phyloP scores from a whole-genome alignment of 2,797 vertebrate genomes.

The Threskiornis aethiopicus region DNA sequence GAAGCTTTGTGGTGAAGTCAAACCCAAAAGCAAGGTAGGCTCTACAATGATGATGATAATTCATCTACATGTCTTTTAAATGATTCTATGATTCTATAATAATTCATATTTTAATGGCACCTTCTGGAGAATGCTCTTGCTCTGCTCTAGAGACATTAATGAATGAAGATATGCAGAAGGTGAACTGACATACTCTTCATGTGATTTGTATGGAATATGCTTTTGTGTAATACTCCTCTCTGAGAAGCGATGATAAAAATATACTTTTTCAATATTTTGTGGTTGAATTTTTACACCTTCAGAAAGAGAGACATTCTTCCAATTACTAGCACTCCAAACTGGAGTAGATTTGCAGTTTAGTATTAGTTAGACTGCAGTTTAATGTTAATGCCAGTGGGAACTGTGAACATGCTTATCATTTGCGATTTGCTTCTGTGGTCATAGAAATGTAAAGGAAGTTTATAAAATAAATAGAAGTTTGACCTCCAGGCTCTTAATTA shows the following conservation, averaged over 20 bases:
- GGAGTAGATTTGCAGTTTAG: not conserved
- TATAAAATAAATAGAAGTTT: not conserved
- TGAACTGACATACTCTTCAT: not conserved
- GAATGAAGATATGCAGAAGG: not conserved
- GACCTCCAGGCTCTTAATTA: not conserved
- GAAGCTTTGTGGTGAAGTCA: constrained; percentile 93
- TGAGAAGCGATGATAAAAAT: not conserved
- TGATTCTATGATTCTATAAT: not conserved
- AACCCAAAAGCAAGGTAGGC: constrained; percentile 91
- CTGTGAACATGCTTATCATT: not conserved
- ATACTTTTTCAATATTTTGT: not conserved
- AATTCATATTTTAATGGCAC: not conserved
- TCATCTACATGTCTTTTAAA: not conserved
- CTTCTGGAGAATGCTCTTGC: not conserved
- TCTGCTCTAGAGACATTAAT: not conserved
- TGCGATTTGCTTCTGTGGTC: not conserved
- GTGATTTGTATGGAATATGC: not conserved
- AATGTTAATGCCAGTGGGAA: not conserved
- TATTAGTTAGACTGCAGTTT: not conserved
- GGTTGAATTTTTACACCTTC: not conserved
- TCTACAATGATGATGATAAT: not conserved
- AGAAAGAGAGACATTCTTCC: not conserved
- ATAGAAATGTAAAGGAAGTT: not conserved
- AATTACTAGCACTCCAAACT: not conserved
- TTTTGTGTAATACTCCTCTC: not conserved